phyloP scores from a whole-genome alignment of 2,113 vertebrate genomes.

The Tragelaphus buxtoni region DNA sequence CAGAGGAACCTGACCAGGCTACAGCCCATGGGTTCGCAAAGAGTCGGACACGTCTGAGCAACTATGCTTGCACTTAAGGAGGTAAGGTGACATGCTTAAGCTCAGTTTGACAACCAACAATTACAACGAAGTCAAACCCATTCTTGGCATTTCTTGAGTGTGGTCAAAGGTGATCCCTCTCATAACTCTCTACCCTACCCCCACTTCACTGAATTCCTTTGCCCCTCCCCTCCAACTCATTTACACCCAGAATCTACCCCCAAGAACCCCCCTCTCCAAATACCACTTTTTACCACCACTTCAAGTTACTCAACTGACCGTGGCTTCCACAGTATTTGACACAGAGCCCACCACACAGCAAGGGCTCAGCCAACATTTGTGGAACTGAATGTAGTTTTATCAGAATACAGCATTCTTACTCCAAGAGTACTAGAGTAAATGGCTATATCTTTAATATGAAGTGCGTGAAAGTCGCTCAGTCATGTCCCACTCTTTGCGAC shows the following conservation, averaged over 20 bases:
- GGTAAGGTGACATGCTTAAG: neutral
- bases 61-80: neutral
- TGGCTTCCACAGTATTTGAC: neutral
- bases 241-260: neutral
- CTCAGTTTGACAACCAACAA: neutral
- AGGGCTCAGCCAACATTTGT: neutral
- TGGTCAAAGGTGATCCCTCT: neutral
- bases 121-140: neutral
- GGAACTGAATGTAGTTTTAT: neutral
- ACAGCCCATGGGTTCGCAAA: neutral
- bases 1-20: neutral
- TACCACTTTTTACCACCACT: neutral
- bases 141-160: neutral
- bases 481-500: fast-evolving
- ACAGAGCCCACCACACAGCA: neutral
- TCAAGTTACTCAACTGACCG: neutral
- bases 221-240: neutral
- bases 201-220: neutral
- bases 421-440: neutral
- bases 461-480: neutral
- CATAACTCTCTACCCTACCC: neutral
- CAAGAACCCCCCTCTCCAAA: neutral
- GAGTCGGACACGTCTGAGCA: neutral
- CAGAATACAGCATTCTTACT: neutral
- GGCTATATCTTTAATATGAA: neutral